phyloP scores from a whole-genome alignment of 2,797 vertebrate genomes.

The Neosilurus mollespiculum region DNA sequence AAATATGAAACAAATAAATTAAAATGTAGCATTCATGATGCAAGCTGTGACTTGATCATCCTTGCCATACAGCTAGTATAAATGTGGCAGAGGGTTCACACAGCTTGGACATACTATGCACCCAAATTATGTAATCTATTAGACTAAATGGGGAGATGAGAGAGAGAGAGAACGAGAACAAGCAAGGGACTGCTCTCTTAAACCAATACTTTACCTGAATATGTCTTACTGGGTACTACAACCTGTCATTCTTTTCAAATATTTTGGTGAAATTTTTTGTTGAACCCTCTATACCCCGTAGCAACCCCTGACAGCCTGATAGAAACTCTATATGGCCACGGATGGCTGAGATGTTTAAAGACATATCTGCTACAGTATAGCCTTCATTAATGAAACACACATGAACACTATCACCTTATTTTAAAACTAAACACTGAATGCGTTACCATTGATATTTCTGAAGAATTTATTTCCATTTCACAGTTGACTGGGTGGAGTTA shows the following conservation, averaged over 20 bases:
- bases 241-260: not conserved
- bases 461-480: too few relatives aligned
- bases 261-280: not conserved
- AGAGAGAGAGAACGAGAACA: not conserved
- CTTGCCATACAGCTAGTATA: not conserved
- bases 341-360: too few relatives aligned
- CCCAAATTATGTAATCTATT: not conserved
- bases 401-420: too few relatives aligned
- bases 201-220: not conserved
- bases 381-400: too few relatives aligned
- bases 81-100: not conserved
- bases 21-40: not conserved
- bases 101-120: not conserved
- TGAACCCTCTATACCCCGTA: too few relatives aligned
- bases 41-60: not conserved
- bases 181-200: slow-evolving; percentile 22
- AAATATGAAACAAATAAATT: not conserved
- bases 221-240: not conserved
- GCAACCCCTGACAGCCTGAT: too few relatives aligned
- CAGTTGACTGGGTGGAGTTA: too few relatives aligned
- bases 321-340: too few relatives aligned
- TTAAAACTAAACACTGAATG: too few relatives aligned
- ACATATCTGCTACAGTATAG: too few relatives aligned
- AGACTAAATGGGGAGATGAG: not conserved
- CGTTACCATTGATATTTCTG: too few relatives aligned